Base-by-base conservation (phyloP, 2,797 vertebrate species). In the Gymnoscopelus braueri region DNA sequence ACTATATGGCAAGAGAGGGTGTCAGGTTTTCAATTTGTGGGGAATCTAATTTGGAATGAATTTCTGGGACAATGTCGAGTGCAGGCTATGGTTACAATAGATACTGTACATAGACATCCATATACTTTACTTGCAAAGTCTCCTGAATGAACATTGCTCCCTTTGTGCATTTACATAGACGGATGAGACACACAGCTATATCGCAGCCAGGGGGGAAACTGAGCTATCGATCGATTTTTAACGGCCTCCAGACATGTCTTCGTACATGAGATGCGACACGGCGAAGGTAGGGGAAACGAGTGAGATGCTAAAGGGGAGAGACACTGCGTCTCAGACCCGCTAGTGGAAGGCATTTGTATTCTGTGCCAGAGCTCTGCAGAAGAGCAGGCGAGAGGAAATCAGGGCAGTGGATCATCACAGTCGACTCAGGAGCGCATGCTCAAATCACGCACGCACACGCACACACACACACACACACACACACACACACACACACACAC, bases 331-430 rank as follows among this genome's bases (percentile, higher is more conserved):
- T 84, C 65, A 72, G 73, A 75, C 72, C 79, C 74, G 77, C 67
- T 83, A 77, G 84, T 50, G 72, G 79, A 61, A 71, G 70, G 63
- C 71, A 82, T 90, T 88, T 82, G 81, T 83, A 89, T 86, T 84
- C 88, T 66, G 80, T 75, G 74, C 84, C 52, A 62, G 57, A 69
- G 76, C 82, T 87, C 84, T 90, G 83, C 82, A 83, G 86, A 77
- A 64, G 65, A 83, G 80, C 60, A 62, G 73, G 64, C 66, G 72
- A 68, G 75, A 72, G 54, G 63, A 80, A 90, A 88, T 77, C 88
- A 84, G 91, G 89, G 84, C 87, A 90, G 85, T 90, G 85, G 91
- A 92, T 87, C 89, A 89, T 84, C 85, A 55, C 23, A 3, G 63
- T 74, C 72, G 61, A 72, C 55, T 66, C 8, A 49, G 49, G 52